Evolutionary conservation across 2,113 vertebrate species (phyloP), one percentile per base, ranked within the genome.

Genomic region (Piaya cayana): DNA sequence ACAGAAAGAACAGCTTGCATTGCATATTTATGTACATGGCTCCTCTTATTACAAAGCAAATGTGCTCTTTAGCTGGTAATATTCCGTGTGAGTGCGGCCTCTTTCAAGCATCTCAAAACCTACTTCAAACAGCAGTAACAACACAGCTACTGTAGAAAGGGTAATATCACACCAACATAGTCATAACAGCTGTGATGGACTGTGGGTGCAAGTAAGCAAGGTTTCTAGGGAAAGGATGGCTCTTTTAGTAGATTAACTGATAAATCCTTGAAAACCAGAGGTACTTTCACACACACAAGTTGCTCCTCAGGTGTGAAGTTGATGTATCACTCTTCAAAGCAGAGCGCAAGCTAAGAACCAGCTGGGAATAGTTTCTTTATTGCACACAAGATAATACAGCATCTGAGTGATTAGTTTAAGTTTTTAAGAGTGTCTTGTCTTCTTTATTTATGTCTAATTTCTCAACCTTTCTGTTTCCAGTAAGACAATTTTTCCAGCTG

Each of bases 1-100:
- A 39, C 32, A 82, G 82, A 95, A 70, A 0, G 3, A 95, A 75
- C 79, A 87, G 87, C 87, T 90, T 86, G 79, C 59, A 32, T 29
- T 47, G 36, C 60, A 55, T 62, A 92, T 92, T 92, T 87, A 75
- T 65, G 1, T 86, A 81, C 32, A 36, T 32, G 14, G 25, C 23
- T 93, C 47, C 53, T 71, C 60, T 71, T 82, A 49, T 30, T 90
- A 88, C 68, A 88, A 72, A 82, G 88, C 67, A 86, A 36, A 58
- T 11, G 59, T 42, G 47, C 75, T 72, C 75, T 36, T 65, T 64
- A 86, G 52, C 65, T 63, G 58, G 52, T 32, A 82, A 88, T 63
- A 60, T 12, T 60, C 74, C 79, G 76, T 76, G 25, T 20, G 30
- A 91, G 9, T 23, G 43, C n/a, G 86, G 52, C 12, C 53, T 87